Conservation (phyloP, 2,113 vertebrate genomes). For the Leptocoma aspasia region DNA sequence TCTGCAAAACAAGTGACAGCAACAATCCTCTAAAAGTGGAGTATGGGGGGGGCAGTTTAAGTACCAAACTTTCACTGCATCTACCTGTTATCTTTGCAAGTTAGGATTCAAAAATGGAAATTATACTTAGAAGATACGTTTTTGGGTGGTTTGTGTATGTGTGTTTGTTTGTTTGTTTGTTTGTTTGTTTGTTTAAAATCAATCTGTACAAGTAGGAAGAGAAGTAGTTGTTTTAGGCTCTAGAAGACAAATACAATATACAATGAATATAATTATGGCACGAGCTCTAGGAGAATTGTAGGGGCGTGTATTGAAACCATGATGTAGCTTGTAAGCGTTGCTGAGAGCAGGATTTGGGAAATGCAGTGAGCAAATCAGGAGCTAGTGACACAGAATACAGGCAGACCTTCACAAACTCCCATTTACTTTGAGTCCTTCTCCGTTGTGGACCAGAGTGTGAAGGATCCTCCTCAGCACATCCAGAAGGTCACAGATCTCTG, state of each 20-base stretch:
- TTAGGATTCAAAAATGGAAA: background rate
- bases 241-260: background rate
- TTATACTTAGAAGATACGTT: background rate
- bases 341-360: background rate
- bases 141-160: background rate
- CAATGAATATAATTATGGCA: background rate
- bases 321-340: background rate
- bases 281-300: background rate
- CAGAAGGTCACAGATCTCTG: background rate
- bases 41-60: no score
- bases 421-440: background rate
- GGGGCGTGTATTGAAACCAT: background rate
- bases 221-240: background rate
- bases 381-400: background rate
- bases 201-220: background rate
- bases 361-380: background rate
- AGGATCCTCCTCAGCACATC: background rate
- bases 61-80: background rate
- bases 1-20: background rate
- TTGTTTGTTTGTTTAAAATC: background rate
- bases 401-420: background rate
- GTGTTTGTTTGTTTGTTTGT: background rate
- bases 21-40: background rate
- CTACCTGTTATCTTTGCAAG: background rate
- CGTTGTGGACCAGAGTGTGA: background rate